phyloP scores from a whole-genome alignment of 2,113 vertebrate genomes.

The Alligator sinensis region DNA sequence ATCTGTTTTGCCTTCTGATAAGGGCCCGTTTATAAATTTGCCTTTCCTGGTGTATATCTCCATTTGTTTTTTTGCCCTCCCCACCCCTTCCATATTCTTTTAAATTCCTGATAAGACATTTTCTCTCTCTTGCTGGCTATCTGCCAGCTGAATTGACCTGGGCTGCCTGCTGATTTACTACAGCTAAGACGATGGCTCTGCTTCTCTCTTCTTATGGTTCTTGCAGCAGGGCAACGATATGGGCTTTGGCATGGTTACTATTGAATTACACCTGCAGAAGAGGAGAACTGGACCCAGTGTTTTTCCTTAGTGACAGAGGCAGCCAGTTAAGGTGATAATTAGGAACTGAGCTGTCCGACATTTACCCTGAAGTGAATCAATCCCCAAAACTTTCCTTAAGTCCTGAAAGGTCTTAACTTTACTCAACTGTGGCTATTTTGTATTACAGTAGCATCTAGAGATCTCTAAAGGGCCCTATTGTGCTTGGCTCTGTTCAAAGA shows the following conservation, averaged over 20 bases:
- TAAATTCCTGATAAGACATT: constrained; percentile 19
- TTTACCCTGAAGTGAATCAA: not conserved
- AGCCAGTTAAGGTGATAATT: not conserved
- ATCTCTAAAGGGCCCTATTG: not conserved
- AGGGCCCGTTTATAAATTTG: constrained; percentile 57
- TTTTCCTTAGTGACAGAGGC: not conserved
- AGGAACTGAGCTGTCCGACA: not conserved
- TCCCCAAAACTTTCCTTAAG: not conserved
- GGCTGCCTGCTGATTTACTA: not conserved
- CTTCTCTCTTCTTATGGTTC: not conserved
- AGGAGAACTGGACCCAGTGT: not conserved
- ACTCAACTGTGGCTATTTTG: not conserved
- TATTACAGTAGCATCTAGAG: not conserved
- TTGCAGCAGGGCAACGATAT: not conserved
- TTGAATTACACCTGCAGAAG: not conserved
- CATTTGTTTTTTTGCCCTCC: not conserved
- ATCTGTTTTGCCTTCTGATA: constrained; percentile 60
- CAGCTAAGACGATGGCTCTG: not conserved
- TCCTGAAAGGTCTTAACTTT: not conserved
- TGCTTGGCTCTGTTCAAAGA: not conserved
- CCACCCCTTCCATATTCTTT: not conserved
- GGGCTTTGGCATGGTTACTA: not conserved
- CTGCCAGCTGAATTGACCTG: not conserved
- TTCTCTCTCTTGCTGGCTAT: not conserved
- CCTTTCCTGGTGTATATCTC: constrained; percentile 27